Percentiles rank a stretch among this genome's conserved stretches.
phyloP scores from a whole-genome alignment of 92 coral and sea anemone species.

The Micromussa lordhowensis region DNA sequence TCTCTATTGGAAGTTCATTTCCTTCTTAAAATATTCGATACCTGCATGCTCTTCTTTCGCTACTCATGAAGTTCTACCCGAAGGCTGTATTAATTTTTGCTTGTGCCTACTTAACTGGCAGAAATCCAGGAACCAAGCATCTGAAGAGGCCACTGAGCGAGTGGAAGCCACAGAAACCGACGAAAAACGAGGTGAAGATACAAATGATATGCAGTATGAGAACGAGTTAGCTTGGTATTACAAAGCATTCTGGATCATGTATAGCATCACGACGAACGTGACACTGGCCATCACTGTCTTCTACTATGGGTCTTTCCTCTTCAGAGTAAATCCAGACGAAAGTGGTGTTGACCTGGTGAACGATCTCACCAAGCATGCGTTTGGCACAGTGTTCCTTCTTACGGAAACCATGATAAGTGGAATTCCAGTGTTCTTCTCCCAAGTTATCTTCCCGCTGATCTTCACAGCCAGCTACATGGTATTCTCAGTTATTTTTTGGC shows the following conservation, averaged over 20 bases:
- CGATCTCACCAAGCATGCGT: neutral
- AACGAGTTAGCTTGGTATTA: neutral
- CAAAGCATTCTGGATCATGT: neutral
- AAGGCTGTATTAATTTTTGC: no score
- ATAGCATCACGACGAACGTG: neutral
- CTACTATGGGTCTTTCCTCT: neutral
- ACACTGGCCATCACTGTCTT: neutral
- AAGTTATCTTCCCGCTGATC: neutral
- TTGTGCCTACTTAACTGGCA: neutral
- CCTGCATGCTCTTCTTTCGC: no score
- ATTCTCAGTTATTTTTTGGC: neutral
- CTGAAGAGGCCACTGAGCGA: neutral
- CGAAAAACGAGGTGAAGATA: neutral
- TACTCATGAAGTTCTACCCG: no score
- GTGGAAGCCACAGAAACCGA: neutral
- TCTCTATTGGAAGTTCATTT: no score
- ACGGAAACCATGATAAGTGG: neutral
- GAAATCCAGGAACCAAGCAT: neutral
- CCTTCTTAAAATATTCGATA: no score
- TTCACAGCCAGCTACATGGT: neutral
- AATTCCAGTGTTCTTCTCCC: neutral
- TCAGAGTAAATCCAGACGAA: neutral
- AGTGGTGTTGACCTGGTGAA: neutral
- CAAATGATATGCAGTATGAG: neutral
- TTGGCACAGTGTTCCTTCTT: neutral